A percentile compares a stretch with the other conserved stretches of the same genome.
These are phyloP conservation scores for Tetramorium bicarinatum DNA, from an alignment of 2,888 invertebrate genomes.

Conservation along the genomic window DNA sequence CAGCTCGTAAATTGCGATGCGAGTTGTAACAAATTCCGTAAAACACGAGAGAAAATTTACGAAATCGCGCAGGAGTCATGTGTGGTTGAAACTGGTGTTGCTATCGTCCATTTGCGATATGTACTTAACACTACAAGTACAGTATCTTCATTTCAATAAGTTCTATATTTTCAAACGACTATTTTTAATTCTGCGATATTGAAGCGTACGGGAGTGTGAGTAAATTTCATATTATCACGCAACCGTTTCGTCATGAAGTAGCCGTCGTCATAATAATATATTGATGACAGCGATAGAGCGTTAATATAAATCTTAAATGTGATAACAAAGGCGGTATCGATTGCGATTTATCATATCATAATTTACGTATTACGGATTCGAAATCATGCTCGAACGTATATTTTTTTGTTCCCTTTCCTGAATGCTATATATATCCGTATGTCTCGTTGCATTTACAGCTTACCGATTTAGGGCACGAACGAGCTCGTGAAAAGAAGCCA, in stretches of 20 bases:
- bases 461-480: conserved; percentile 18
- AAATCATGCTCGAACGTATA: conserved; percentile 14
- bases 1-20: not conserved
- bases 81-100: not conserved
- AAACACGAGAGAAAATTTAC: not conserved
- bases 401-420: not conserved
- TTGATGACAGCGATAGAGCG: not conserved
- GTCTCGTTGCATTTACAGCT: conserved; percentile 45
- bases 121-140: conserved; percentile 41
- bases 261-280: not conserved
- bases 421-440: not conserved
- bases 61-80: not conserved
- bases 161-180: not conserved
- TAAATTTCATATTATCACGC: conserved; percentile 6
- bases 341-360: not conserved
- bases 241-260: conserved; percentile 2
- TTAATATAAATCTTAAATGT: conserved; percentile 12
- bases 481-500: conserved; percentile 21
- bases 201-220: not conserved
- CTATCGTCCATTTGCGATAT: conserved; percentile 2
- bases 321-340: not conserved
- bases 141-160: conserved; percentile 12
- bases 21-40: not conserved
- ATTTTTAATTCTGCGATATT: conserved; percentile 2
- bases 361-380: not conserved